phyloP scores from a whole-genome alignment of 2,888 invertebrate genomes.

The Lordiphosa andalusiaca region DNA sequence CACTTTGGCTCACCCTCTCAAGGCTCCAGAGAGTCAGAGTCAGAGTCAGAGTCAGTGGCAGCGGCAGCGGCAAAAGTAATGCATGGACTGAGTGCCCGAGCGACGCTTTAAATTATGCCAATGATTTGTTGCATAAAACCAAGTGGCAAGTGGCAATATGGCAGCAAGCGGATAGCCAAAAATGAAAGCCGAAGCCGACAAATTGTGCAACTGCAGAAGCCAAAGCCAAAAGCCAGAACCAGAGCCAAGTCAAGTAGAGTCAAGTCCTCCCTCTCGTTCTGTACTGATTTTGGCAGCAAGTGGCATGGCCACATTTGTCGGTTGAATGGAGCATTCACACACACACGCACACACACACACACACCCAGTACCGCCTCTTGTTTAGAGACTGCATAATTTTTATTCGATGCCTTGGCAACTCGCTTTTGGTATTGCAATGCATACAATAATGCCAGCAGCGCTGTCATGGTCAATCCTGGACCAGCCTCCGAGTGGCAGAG shows the following conservation, averaged over 20 bases:
- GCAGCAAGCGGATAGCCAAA: constrained; percentile 63
- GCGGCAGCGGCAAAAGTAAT: constrained; percentile 3
- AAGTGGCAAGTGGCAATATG: constrained; percentile 67
- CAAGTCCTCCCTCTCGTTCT: constrained; percentile 6
- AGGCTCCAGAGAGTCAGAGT: background rate
- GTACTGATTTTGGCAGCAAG: constrained; percentile 69
- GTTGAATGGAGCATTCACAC: constrained; percentile 42
- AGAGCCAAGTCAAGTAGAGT: constrained; percentile 38
- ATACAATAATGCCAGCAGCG: constrained; percentile 18
- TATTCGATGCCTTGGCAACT: constrained; percentile 61
- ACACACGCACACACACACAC: constrained; percentile 13
- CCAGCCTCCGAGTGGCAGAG: constrained; percentile 3
- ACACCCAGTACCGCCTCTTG: constrained; percentile 14
- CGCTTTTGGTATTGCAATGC: constrained; percentile 25
- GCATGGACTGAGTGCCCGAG: constrained; percentile 19
- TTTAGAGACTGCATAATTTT: constrained; percentile 65
- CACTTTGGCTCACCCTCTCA: constrained; percentile 23
- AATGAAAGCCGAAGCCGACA: constrained; percentile 62
- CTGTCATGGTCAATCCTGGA: too few relatives aligned
- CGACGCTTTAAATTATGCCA: constrained; percentile 71
- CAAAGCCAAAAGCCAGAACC: constrained; percentile 21
- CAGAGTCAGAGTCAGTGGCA: background rate
- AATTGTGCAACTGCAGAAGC: constrained; percentile 67
- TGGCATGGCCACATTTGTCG: constrained; percentile 71
- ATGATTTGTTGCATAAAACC: constrained; percentile 73